These are phyloP conservation scores for Erynnis tages DNA, from an alignment of 2,888 invertebrate species.

Conservation along the genomic window DNA sequence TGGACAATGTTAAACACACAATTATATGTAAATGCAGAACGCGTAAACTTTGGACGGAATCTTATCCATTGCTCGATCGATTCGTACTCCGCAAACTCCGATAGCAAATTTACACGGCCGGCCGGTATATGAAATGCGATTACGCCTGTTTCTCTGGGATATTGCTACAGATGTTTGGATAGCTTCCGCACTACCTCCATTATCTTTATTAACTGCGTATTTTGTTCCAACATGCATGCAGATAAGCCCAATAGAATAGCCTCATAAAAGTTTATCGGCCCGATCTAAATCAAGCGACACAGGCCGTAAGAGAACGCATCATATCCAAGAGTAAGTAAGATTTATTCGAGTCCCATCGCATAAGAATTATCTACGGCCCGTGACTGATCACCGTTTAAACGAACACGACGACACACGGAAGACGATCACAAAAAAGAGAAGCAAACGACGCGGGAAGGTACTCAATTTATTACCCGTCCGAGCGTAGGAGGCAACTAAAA, in stretches of 20 bases:
- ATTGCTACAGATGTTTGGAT: conserved; percentile 50
- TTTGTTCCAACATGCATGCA: conserved; percentile 30
- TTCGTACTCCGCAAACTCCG: conserved; percentile 33
- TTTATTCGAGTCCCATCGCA: conserved; percentile 38
- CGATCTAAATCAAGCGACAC: conserved; percentile 42
- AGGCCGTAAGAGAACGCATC: conserved; percentile 38
- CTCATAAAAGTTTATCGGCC: conserved; percentile 43
- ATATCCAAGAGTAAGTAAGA: conserved; percentile 38
- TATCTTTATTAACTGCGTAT: conserved; percentile 27
- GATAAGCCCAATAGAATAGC: conserved; percentile 30
- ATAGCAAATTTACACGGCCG: conserved; percentile 46
- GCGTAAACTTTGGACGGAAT: conserved; percentile 15
- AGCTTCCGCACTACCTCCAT: conserved; percentile 44
- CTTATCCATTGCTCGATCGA: conserved; percentile 22
- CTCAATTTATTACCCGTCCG: conserved; percentile 62
- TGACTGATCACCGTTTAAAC: conserved; percentile 62
- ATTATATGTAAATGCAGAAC: conserved; percentile 24
- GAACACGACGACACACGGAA: conserved; percentile 54
- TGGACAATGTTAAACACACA: conserved; percentile 25
- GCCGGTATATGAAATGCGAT: conserved; percentile 44
- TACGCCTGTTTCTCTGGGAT: conserved; percentile 40
- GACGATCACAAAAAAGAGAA: conserved; percentile 36
- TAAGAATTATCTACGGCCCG: conserved; percentile 44
- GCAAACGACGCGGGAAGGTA: conserved; percentile 44
- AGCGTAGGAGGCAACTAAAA: conserved; percentile 75